Evolutionary conservation across 2,113 vertebrate genomes (phyloP).

Genomic region (Monopterus albus): DNA sequence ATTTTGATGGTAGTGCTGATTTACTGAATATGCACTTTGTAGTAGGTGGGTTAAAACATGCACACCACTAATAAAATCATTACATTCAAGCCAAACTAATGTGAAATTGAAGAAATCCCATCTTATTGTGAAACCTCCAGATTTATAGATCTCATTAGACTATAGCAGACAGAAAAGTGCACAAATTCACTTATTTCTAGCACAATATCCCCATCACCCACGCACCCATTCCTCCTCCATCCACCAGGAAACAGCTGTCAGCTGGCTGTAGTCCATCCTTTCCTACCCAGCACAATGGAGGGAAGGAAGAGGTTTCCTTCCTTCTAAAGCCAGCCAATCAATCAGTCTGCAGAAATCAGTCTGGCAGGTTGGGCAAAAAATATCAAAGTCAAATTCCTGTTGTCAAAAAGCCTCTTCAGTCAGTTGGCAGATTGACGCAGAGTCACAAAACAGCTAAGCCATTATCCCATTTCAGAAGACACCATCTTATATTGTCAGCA

Average conservation of each 20-base stretch:
- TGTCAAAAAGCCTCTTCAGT: conserved; percentile 7
- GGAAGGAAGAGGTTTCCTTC: conserved; percentile 80
- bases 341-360: conserved; percentile 11
- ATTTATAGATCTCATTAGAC: conserved; percentile 9
- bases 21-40: no score
- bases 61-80: not conserved
- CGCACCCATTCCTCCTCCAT: conserved; percentile 63
- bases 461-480: not conserved
- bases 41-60: not conserved
- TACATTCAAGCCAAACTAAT: not conserved
- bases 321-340: conserved; percentile 53
- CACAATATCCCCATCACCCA: conserved; percentile 46
- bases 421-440: not conserved
- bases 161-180: conserved; percentile 16
- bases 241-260: conserved; percentile 79
- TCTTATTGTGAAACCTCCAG: not conserved
- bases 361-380: conserved; percentile 41
- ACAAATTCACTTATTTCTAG: conserved; percentile 31
- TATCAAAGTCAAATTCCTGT: conserved; percentile 33
- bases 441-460: not conserved
- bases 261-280: conserved; percentile 73
- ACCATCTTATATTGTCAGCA: not conserved
- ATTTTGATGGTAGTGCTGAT: no score
- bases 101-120: no score
- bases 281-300: conserved; percentile 80